These are phyloP conservation scores for Epinephelus malabaricus DNA, from an alignment of 2,797 vertebrate species.

Conservation along the genomic window DNA sequence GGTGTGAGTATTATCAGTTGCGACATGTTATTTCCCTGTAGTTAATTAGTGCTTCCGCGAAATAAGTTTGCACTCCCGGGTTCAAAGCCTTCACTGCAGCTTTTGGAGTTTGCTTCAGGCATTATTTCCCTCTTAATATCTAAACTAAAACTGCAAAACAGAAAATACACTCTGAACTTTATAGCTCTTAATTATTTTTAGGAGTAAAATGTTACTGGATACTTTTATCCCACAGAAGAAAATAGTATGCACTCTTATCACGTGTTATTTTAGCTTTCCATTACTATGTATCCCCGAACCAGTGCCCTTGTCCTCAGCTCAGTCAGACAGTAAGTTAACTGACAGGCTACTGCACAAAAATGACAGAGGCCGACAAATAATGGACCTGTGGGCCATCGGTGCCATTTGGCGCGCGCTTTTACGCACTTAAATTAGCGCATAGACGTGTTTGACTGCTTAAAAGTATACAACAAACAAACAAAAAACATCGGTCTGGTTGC, in stretches of 20 bases:
- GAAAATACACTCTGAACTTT: not conserved
- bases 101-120: not conserved
- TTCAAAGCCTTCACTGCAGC: not conserved
- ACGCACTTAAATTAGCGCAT: slow-evolving; percentile 13
- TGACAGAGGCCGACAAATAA: not conserved
- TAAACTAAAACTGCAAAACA: not conserved
- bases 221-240: not conserved
- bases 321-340: not conserved
- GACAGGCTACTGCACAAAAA: not conserved
- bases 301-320: not conserved
- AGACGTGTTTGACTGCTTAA: not conserved
- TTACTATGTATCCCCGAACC: not conserved
- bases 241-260: not conserved
- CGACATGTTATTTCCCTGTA: not conserved
- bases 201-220: not conserved
- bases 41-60: not conserved
- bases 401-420: slow-evolving; percentile 30
- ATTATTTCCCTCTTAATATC: not conserved
- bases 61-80: not conserved
- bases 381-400: not conserved
- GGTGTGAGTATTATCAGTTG: not conserved
- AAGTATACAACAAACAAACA: not conserved
- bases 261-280: not conserved
- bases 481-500: not conserved
- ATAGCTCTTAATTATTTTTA: not conserved